phyloP scores from a whole-genome alignment of 2,888 invertebrate species.

The Agrotis segetum region DNA sequence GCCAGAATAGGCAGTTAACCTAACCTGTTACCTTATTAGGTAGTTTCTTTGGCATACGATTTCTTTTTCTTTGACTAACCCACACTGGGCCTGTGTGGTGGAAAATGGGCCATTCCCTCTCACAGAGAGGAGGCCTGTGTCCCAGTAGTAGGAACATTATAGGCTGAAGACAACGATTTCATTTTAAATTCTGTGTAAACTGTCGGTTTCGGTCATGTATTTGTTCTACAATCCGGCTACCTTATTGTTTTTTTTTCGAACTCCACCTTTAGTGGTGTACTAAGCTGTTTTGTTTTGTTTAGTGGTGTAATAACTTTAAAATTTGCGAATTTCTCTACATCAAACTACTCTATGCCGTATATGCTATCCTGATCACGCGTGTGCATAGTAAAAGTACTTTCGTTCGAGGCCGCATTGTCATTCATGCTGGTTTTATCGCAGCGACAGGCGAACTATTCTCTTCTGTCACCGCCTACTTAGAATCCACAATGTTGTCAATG shows the following conservation, averaged over 20 bases:
- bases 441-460: constrained; percentile 68
- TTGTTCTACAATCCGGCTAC: neutral
- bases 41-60: too few relatives aligned
- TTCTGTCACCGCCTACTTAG: constrained; percentile 75
- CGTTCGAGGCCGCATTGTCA: constrained; percentile 89
- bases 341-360: constrained; percentile 72
- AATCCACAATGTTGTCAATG: constrained; percentile 53
- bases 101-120: too few relatives aligned
- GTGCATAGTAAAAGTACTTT: constrained; percentile 90
- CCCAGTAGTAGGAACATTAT: too few relatives aligned
- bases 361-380: constrained; percentile 83
- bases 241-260: neutral
- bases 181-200: too few relatives aligned
- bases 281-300: too few relatives aligned
- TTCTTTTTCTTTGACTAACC: too few relatives aligned
- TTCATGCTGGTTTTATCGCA: constrained; percentile 77
- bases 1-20: too few relatives aligned
- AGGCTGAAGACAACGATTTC: too few relatives aligned
- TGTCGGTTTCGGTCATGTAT: too few relatives aligned
- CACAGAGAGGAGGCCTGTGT: too few relatives aligned
- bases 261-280: neutral
- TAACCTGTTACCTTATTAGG: too few relatives aligned
- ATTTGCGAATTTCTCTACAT: constrained; percentile 62
- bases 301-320: constrained; percentile 30
- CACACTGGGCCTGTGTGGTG: too few relatives aligned